Conservation (phyloP, 2,113 vertebrate genomes). For the Montifringilla adamsi region DNA sequence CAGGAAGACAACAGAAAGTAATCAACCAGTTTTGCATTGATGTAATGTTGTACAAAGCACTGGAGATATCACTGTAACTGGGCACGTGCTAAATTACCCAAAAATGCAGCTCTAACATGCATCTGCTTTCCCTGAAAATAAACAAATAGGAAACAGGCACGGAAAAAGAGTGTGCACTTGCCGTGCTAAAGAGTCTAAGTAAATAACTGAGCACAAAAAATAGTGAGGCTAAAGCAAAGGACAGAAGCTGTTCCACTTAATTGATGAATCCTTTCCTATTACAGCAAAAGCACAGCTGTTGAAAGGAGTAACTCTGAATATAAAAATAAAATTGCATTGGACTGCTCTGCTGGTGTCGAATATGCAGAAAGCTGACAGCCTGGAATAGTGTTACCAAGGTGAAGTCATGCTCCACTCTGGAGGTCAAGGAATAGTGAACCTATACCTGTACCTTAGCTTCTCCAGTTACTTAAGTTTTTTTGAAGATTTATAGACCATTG, state of each 20-base stretch:
- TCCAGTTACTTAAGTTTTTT: neutral
- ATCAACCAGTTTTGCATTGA: neutral
- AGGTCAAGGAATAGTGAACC: neutral
- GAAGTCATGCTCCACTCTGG: neutral
- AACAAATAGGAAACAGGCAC: neutral
- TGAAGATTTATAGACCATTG: neutral
- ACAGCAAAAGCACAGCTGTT: neutral
- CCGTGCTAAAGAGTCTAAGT: neutral
- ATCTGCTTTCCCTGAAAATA: slow-evolving; percentile 12
- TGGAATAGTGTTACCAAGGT: neutral
- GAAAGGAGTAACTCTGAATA: neutral
- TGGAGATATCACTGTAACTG: neutral
- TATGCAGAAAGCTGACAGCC: neutral
- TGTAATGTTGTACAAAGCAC: neutral
- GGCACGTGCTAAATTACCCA: neutral
- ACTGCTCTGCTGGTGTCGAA: neutral
- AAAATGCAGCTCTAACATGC: neutral
- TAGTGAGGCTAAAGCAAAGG: neutral
- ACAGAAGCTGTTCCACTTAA: neutral
- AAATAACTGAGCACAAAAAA: neutral
- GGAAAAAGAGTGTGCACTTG: neutral
- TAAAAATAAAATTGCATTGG: neutral
- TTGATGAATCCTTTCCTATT: neutral
- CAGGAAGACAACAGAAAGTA: neutral
- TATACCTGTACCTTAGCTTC: neutral